phyloP scores from a whole-genome alignment of 2,797 vertebrate genomes.

The Emydoidea blandingii region DNA sequence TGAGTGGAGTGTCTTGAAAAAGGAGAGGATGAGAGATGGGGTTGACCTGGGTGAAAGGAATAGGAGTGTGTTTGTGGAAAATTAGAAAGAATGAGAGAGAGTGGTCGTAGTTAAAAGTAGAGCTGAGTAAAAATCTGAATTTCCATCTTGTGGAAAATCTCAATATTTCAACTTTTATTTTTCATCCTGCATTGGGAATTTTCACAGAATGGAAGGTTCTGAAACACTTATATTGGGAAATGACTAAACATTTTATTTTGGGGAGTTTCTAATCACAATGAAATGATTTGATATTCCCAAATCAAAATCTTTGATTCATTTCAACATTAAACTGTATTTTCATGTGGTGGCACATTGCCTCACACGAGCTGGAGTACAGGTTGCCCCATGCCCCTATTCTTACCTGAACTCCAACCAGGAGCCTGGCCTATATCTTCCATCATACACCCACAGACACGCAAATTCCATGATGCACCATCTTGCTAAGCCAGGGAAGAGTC shows the following conservation, averaged over 20 bases:
- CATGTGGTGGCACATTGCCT: background rate
- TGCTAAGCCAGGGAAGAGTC: background rate
- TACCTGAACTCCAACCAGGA: background rate
- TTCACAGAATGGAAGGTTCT: background rate
- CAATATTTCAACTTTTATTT: background rate
- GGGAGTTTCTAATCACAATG: background rate
- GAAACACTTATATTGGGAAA: accelerated
- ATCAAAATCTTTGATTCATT: background rate
- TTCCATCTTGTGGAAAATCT: background rate
- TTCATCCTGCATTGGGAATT: background rate
- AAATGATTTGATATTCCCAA: background rate
- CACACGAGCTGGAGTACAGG: background rate
- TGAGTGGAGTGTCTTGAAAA: background rate
- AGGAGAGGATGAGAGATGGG: background rate
- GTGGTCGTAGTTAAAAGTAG: background rate
- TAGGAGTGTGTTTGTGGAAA: background rate
- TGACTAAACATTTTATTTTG: background rate
- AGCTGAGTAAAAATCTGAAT: background rate
- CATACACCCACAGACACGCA: background rate
- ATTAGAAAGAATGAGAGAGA: background rate
- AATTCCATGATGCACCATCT: background rate
- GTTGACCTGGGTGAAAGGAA: background rate
- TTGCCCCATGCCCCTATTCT: background rate
- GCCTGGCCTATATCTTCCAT: background rate
- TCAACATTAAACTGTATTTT: background rate